Percentiles rank a stretch among this genome's conserved stretches.
Evolutionary conservation across 2,888 invertebrate genomes (phyloP).

Genomic region (Orthosia cruda): DNA sequence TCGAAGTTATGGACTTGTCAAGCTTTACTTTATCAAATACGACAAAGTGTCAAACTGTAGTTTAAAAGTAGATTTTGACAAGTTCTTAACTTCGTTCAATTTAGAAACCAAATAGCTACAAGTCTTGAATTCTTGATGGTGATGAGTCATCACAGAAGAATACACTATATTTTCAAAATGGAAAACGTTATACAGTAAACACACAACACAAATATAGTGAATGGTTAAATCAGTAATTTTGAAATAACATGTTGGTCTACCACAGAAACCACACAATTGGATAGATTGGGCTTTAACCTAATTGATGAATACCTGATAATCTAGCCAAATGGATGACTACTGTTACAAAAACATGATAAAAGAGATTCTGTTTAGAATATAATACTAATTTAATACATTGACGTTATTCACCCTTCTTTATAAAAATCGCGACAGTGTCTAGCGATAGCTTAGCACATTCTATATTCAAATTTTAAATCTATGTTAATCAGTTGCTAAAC

Average conservation of each 20-base stretch:
- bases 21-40: too few relatives aligned
- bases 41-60: too few relatives aligned
- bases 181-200: neutral
- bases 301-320: constrained; percentile 23
- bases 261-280: constrained; percentile 5
- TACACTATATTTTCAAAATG: neutral
- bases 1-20: too few relatives aligned
- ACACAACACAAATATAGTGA: neutral
- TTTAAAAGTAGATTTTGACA: too few relatives aligned
- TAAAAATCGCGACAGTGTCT: too few relatives aligned
- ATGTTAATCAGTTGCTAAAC: too few relatives aligned
- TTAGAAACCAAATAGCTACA: too few relatives aligned
- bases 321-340: constrained; percentile 2
- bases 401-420: neutral
- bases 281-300: neutral
- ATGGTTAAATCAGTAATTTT: neutral
- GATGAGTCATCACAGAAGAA: too few relatives aligned
- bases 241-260: neutral
- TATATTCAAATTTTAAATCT: too few relatives aligned
- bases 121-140: too few relatives aligned
- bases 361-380: constrained; percentile 22
- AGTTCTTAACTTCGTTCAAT: too few relatives aligned
- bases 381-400: neutral
- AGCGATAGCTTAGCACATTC: too few relatives aligned
- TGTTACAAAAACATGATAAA: neutral